A percentile compares a stretch with the other conserved stretches of the same genome.
phyloP scores from a whole-genome alignment of 2,888 invertebrate species.

The Barypeithes pellucidus region DNA sequence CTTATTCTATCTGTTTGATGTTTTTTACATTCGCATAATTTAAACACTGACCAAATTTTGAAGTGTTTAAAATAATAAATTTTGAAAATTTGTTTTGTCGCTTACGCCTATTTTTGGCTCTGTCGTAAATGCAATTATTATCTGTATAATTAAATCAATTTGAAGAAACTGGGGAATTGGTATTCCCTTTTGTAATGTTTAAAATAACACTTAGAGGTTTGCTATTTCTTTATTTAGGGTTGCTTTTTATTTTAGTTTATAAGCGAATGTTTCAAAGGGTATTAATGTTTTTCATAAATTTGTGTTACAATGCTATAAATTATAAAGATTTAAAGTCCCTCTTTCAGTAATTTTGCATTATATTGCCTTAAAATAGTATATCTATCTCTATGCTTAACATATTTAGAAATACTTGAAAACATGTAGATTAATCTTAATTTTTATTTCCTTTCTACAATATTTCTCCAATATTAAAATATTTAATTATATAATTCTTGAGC shows the following conservation, averaged over 20 bases:
- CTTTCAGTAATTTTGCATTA: slow-evolving; percentile 36
- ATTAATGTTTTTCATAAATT: slow-evolving; percentile 55
- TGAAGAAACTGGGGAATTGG: slow-evolving; percentile 21
- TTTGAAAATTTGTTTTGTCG: not conserved
- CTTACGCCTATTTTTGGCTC: not conserved
- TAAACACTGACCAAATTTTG: slow-evolving; percentile 26
- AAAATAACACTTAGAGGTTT: slow-evolving; percentile 40
- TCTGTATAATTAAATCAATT: not conserved
- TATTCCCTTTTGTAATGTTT: slow-evolving; percentile 11
- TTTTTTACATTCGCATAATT: slow-evolving; percentile 49
- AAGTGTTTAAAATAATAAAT: slow-evolving; percentile 5
- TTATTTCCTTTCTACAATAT: slow-evolving; percentile 49
- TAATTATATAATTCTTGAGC: slow-evolving; percentile 65
- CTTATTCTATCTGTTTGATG: slow-evolving; percentile 54
- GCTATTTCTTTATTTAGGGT: slow-evolving; percentile 49
- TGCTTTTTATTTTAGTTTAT: slow-evolving; percentile 58
- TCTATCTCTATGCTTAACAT: slow-evolving; percentile 63
- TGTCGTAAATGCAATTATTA: not conserved
- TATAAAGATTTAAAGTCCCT: slow-evolving; percentile 36
- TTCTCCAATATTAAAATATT: slow-evolving; percentile 50
- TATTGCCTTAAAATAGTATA: slow-evolving; percentile 60
- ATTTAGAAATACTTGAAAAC: slow-evolving; percentile 63
- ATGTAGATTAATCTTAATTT: slow-evolving; percentile 57
- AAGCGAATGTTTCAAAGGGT: slow-evolving; percentile 60
- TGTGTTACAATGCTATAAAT: slow-evolving; percentile 45